Conservation (phyloP, 1,140 invertebrate species). For the Pachyrhynchus sulphureomaculatus region DNA sequence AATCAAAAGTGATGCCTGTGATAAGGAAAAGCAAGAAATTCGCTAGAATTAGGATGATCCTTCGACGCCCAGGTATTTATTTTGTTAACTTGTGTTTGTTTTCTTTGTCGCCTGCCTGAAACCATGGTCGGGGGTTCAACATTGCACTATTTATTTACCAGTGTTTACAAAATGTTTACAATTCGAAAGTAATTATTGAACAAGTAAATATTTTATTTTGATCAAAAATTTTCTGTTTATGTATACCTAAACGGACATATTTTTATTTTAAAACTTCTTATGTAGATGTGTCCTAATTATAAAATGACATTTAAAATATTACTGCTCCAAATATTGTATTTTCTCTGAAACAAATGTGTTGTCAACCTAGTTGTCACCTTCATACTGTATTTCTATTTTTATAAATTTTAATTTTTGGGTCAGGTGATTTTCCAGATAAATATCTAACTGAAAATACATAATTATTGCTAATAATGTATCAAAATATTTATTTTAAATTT, state of each 20-base stretch:
- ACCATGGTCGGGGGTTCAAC: conserved; percentile 5
- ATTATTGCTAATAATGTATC: neutral
- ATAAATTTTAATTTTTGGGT: neutral
- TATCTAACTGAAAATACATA: neutral
- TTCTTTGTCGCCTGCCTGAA: conserved; percentile 25
- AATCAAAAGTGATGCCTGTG: conserved; percentile 38
- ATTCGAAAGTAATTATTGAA: conserved; percentile 3
- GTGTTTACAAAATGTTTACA: conserved; percentile 19
- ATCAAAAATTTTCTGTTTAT: neutral
- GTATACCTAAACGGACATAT: neutral
- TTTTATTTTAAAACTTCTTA: neutral
- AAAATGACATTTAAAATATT: conserved; percentile 7
- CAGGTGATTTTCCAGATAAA: neutral
- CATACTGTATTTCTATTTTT: neutral
- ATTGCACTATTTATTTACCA: neutral
- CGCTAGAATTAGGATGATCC: conserved; percentile 36
- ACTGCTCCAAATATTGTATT: conserved; percentile 2
- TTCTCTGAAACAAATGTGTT: neutral
- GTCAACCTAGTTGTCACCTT: neutral
- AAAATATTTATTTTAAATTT: neutral
- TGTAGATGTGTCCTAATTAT: conserved; percentile 4
- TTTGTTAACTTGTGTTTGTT: conserved; percentile 7
- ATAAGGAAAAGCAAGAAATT: conserved; percentile 13
- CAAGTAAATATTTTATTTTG: neutral
- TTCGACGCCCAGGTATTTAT: conserved; percentile 41